These are phyloP conservation scores for Mactra quadrangularis DNA, from an alignment of 1,140 invertebrate species.

Conservation along the genomic window DNA sequence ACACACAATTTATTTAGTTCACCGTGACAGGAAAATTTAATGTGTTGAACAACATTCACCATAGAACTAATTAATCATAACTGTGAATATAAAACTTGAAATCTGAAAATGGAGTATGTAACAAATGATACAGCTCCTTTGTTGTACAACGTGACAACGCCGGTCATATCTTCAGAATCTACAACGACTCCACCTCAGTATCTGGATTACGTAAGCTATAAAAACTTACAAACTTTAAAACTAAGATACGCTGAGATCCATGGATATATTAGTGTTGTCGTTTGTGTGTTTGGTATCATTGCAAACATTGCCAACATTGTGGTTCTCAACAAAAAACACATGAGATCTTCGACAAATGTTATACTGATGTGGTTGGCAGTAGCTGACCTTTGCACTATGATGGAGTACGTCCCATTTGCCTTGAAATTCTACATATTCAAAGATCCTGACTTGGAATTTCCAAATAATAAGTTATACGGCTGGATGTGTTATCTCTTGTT, in stretches of 20 bases:
- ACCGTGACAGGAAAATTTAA: too few species aligned
- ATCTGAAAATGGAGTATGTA: too few species aligned
- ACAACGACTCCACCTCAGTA: background rate
- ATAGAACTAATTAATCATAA: too few species aligned
- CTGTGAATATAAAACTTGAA: too few species aligned
- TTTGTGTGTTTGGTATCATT: slow-evolving; percentile 94
- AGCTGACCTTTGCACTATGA: slow-evolving; percentile 94
- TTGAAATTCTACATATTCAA: slow-evolving; percentile 86
- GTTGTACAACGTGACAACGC: too few species aligned
- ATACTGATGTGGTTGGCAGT: slow-evolving; percentile 93
- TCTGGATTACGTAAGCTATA: slow-evolving; percentile 5
- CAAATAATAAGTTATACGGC: slow-evolving; percentile 66
- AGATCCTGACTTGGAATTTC: slow-evolving; percentile 57
- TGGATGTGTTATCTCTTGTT: slow-evolving; percentile 80
- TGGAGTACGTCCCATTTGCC: slow-evolving; percentile 93
- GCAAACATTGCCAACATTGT: slow-evolving; percentile 95
- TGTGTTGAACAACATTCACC: too few species aligned
- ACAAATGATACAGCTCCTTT: too few species aligned
- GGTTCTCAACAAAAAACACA: slow-evolving; percentile 93
- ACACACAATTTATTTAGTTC: too few species aligned
- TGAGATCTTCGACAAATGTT: slow-evolving; percentile 92
- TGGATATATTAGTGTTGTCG: slow-evolving; percentile 88
- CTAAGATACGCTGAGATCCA: slow-evolving; percentile 85
- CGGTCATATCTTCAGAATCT: too few species aligned
- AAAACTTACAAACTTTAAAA: slow-evolving; percentile 53